A percentile compares a stretch with the other conserved stretches of the same genome.
Conservation (phyloP, 2,888 invertebrate species). For the Drosophila heteroneura region DNA sequence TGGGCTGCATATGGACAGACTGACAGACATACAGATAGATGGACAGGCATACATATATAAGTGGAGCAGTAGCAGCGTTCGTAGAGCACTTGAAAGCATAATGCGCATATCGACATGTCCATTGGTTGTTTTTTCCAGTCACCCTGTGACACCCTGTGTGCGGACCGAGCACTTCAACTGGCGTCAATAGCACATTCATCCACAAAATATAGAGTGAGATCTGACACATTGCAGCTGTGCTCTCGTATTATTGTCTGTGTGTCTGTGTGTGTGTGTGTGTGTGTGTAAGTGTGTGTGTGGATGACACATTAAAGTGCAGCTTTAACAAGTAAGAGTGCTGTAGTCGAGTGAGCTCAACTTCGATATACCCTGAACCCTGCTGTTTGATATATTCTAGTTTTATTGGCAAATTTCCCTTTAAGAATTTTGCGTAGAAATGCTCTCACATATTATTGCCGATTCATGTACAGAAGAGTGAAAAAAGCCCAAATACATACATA, state of each 20-base stretch:
- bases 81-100: conserved; percentile 54
- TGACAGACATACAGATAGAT: background rate
- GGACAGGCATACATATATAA: conserved; percentile 3
- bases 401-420: background rate
- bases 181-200: conserved; percentile 33
- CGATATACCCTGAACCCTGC: background rate
- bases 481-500: background rate
- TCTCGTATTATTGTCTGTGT: background rate
- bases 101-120: conserved; percentile 61
- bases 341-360: background rate
- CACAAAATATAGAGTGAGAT: background rate
- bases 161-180: conserved; percentile 29
- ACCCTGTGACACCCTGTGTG: conserved; percentile 3
- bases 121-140: conserved; percentile 12
- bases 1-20: background rate
- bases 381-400: background rate
- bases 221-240: conserved; percentile 16
- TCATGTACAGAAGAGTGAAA: background rate
- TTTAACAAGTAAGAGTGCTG: conserved; percentile 14
- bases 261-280: background rate
- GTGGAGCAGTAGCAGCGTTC: conserved; percentile 34
- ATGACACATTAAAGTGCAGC: conserved; percentile 59
- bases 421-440: background rate
- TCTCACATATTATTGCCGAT: background rate
- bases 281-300: conserved; percentile 29